Evolutionary conservation across 2,113 vertebrate genomes (phyloP).

Genomic region (Spilogale gracilis): DNA sequence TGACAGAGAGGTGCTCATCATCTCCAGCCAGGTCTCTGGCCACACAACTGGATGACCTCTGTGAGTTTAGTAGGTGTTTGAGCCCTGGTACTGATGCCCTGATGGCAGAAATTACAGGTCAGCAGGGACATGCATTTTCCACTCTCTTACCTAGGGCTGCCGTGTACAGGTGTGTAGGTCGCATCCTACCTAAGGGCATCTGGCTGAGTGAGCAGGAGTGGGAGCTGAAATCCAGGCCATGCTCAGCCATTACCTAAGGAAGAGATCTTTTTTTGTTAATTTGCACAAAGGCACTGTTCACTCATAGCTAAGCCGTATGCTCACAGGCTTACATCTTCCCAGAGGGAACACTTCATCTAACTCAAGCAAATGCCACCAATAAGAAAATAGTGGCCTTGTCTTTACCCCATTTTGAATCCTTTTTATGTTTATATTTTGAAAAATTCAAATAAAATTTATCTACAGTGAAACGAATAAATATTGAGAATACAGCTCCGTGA

Average conservation of each 20-base stretch:
- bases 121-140: not conserved
- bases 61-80: not conserved
- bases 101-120: not conserved
- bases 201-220: not conserved
- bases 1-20: not conserved
- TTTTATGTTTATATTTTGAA: not conserved
- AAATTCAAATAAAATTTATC: not conserved
- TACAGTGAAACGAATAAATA: not conserved
- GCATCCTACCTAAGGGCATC: not conserved
- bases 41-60: not conserved
- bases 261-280: not conserved
- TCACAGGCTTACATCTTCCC: not conserved
- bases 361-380: not conserved
- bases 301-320: not conserved
- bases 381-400: not conserved
- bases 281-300: not conserved
- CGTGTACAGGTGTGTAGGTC: not conserved
- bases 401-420: not conserved
- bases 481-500: not conserved
- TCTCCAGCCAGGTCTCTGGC: not conserved
- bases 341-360: not conserved
- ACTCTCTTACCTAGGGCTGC: not conserved
- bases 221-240: not conserved
- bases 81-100: not conserved
- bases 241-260: not conserved